phyloP scores from a whole-genome alignment of 2,888 invertebrate genomes.

The Polydrusus tereticollis region DNA sequence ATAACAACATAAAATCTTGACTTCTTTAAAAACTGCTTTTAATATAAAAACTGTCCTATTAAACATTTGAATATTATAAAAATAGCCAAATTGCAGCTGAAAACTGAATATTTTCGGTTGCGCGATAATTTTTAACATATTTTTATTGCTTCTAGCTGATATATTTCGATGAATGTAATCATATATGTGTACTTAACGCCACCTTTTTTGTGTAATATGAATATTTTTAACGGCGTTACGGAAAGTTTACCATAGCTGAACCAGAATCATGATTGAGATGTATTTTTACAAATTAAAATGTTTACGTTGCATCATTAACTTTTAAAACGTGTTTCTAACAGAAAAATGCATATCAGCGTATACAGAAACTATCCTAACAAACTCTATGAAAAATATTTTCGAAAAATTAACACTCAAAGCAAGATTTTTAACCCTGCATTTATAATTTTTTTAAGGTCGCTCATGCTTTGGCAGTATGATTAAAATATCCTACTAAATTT shows the following conservation, averaged over 20 bases:
- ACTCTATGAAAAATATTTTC: too few relatives aligned
- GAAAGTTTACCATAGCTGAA: too few relatives aligned
- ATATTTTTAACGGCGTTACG: conserved; percentile 5
- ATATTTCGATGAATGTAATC: conserved; percentile 20
- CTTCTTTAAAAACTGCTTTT: not conserved
- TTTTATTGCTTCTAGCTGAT: conserved; percentile 27
- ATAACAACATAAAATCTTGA: conserved; percentile 8
- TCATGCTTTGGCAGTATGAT: too few relatives aligned
- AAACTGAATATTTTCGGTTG: conserved; percentile 50
- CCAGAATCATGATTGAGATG: not conserved
- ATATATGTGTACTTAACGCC: conserved; percentile 13
- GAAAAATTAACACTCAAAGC: too few relatives aligned
- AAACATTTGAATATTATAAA: conserved; percentile 14
- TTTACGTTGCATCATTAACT: not conserved
- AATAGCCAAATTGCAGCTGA: conserved; percentile 48
- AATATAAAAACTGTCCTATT: conserved; percentile 20
- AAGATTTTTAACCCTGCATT: too few relatives aligned
- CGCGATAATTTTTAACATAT: conserved; percentile 19
- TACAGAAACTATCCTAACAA: too few relatives aligned
- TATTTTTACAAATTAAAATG: not conserved
- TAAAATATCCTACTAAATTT: too few relatives aligned
- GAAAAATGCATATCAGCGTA: too few relatives aligned
- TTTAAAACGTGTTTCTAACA: too few relatives aligned
- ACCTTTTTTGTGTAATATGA: not conserved
- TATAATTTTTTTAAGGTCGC: too few relatives aligned